Conservation (phyloP, 2,888 invertebrate species). For the Saturnia pavonia region DNA sequence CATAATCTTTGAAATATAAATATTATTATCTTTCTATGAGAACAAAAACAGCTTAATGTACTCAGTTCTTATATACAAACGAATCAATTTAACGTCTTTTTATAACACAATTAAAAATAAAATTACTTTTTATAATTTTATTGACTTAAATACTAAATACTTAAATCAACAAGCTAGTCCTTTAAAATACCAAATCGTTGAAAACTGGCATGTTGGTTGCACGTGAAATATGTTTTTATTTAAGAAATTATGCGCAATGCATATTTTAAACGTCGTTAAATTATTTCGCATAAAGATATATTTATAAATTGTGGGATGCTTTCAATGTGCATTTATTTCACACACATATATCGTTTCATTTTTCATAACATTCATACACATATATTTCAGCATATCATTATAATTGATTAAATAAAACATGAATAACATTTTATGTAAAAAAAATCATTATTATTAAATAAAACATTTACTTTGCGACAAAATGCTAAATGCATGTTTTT, state of each 20-base stretch:
- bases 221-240: slow-evolving; percentile 58
- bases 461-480: slow-evolving; percentile 72
- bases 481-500: slow-evolving; percentile 76
- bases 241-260: slow-evolving; percentile 59
- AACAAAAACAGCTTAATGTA: not conserved
- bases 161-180: not conserved
- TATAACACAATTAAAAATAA: not conserved
- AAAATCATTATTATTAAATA: slow-evolving; percentile 57
- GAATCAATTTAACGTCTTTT: not conserved
- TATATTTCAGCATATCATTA: not conserved
- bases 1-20: not conserved
- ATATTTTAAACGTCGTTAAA: slow-evolving; percentile 47
- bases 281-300: slow-evolving; percentile 46
- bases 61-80: not conserved
- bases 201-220: slow-evolving; percentile 67
- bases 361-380: slow-evolving; percentile 1
- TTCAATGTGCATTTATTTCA: slow-evolving; percentile 66
- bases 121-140: not conserved
- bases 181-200: slow-evolving; percentile 43
- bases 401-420: not conserved
- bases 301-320: slow-evolving; percentile 58
- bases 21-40: not conserved
- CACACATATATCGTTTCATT: slow-evolving; percentile 43
- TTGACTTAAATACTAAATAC: not conserved
- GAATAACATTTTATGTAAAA: slow-evolving; percentile 31